Percentiles rank a stretch among this genome's conserved stretches.
phyloP scores from a whole-genome alignment of 2,797 vertebrate genomes.

The Labroides dimidiatus region DNA sequence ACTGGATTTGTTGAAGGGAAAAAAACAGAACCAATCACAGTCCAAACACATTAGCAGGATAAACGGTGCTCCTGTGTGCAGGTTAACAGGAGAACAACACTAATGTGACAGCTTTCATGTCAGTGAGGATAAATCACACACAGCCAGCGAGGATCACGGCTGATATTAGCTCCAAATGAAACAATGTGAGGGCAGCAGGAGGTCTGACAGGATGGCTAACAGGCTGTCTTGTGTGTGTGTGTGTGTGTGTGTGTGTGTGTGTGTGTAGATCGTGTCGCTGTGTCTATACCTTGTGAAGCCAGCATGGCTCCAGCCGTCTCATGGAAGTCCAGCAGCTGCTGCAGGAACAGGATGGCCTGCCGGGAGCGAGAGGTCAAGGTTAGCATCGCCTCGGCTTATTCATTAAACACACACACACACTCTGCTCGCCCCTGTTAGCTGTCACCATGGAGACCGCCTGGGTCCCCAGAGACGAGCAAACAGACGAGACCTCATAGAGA shows the following conservation, averaged over 20 bases:
- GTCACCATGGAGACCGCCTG: slow-evolving; percentile 20
- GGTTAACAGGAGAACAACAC: too few species aligned
- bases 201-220: not conserved
- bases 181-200: not conserved
- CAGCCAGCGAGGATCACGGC: not conserved
- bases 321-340: slow-evolving; percentile 97
- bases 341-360: slow-evolving; percentile 97
- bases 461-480: slow-evolving; percentile 4
- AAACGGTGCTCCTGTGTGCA: not conserved
- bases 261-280: not conserved
- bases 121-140: not conserved
- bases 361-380: slow-evolving; percentile 22
- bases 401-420: not conserved
- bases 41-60: not conserved
- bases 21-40: not conserved
- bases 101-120: not conserved
- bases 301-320: slow-evolving; percentile 97
- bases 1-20: too few species aligned
- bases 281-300: slow-evolving; percentile 92
- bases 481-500: not conserved
- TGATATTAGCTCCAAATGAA: not conserved
- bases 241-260: not conserved
- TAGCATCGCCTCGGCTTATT: not conserved
- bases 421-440: not conserved
- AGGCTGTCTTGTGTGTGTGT: not conserved